A percentile compares a stretch with the other conserved stretches of the same genome.
These are phyloP conservation scores for Aegotheles bennettii DNA, from an alignment of 2,113 vertebrate species.

Conservation along the genomic window DNA sequence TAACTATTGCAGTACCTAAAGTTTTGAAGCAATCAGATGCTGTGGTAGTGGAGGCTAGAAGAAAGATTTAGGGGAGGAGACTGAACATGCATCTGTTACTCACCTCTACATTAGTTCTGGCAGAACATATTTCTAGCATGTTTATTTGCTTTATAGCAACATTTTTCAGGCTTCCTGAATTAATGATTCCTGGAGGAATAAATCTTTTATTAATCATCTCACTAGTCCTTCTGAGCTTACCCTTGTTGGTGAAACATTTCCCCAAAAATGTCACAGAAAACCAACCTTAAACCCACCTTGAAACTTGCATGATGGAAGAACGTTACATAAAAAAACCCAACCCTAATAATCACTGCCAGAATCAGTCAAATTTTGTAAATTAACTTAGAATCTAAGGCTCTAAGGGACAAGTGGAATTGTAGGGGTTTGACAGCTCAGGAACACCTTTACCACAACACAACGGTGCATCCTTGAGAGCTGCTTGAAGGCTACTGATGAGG, in stretches of 20 bases:
- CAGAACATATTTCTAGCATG: not conserved
- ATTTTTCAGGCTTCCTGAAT: not conserved
- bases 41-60: not conserved
- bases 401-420: not conserved
- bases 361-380: not conserved
- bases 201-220: too few species aligned
- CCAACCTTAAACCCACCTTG: not conserved
- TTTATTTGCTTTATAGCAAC: not conserved
- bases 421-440: not conserved
- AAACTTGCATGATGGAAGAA: not conserved
- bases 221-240: not conserved
- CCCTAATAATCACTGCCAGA: not conserved
- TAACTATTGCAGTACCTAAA: not conserved
- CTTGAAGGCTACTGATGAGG: not conserved
- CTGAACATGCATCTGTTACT: not conserved
- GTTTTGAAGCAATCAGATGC: not conserved
- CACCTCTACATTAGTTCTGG: not conserved
- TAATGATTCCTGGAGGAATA: too few species aligned
- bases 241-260: not conserved
- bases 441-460: accelerated
- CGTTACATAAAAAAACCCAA: accelerated
- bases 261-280: not conserved
- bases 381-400: too few species aligned
- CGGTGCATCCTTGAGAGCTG: not conserved
- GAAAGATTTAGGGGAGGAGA: not conserved